Evolutionary conservation across 2,797 vertebrate genomes (phyloP), one percentile per base, ranked within the genome.

Genomic region (Phrynocephalus vlangalii): DNA sequence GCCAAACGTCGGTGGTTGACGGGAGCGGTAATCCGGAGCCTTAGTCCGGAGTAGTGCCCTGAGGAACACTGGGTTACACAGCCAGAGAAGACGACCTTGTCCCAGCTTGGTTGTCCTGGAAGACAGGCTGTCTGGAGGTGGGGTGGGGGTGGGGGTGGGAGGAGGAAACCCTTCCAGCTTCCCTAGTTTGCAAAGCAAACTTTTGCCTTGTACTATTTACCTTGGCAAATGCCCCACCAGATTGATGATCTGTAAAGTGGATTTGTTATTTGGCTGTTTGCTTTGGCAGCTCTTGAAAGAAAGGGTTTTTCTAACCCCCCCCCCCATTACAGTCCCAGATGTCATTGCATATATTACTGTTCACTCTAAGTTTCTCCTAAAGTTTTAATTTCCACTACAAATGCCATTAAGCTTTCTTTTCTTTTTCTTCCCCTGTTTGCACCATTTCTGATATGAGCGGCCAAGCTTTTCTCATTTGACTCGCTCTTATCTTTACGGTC

Each of bases 241-340:
- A 99, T 99, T 98, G 98, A 99, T 99, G 98, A 98, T 98, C 98
- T 99, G 98, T 97, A 98, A 99, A 99, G 98, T 99, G 98, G 98
- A 98, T 99, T 99, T 98, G 98, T 98, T 99, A 98, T 98, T 98
- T 98, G 97, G 96, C 97, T 98, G 98, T 99, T 99, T 99, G 98
- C 98, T 98, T 99, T 99, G 99, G 98, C 99, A 98, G 97, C 94
- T 97, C 98, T 98, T 99, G 97, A 99, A 99, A 99, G 98, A 95
- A 95, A 96, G 97, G 6, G 38, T 48, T 68, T 96, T 96, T 95
- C 28, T 20, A 18, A 0, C 18, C 79, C 44, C 63, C 22, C 9
- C 79, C 44, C 98, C 98, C 98, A 99, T 99, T 99, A 96, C 97
- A 98, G 98, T 97, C 98, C 98, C 98, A 99, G 98, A 99, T 99